Conservation (phyloP, 2,797 vertebrate species). For the Gila robusta region DNA sequence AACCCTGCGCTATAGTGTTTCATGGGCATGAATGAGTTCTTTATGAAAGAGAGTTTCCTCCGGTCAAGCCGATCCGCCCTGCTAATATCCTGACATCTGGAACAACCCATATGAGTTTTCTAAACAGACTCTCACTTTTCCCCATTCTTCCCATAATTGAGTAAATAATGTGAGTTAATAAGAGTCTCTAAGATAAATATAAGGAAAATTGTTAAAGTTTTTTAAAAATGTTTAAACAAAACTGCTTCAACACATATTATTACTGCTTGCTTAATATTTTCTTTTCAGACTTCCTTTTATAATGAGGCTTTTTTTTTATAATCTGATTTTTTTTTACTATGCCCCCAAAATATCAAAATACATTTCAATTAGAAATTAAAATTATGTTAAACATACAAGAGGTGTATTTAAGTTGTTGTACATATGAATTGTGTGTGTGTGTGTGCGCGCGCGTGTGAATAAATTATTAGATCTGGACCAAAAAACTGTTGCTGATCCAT, state of each 20-base stretch:
- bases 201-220: too few relatives aligned
- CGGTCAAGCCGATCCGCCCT: conserved; percentile 53
- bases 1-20: conserved; percentile 55
- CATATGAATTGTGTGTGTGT: neutral
- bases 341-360: neutral
- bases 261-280: neutral
- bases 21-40: conserved; percentile 61
- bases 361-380: neutral
- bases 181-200: neutral
- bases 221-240: neutral
- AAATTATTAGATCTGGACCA: neutral
- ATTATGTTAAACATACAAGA: too few relatives aligned
- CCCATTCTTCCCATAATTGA: conserved; percentile 24
- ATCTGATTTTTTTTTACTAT: too few relatives aligned
- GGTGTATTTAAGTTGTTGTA: neutral
- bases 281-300: neutral
- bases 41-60: conserved; percentile 65
- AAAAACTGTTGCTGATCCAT: neutral
- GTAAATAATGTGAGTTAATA: conserved; percentile 13
- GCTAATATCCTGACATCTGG: conserved; percentile 53
- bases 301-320: neutral
- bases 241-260: neutral
- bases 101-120: conserved; percentile 40
- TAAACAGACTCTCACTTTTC: conserved; percentile 42
- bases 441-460: neutral